Evolutionary conservation across 2,113 vertebrate genomes (phyloP).

Genomic region (Nycticryphes semicollaris): DNA sequence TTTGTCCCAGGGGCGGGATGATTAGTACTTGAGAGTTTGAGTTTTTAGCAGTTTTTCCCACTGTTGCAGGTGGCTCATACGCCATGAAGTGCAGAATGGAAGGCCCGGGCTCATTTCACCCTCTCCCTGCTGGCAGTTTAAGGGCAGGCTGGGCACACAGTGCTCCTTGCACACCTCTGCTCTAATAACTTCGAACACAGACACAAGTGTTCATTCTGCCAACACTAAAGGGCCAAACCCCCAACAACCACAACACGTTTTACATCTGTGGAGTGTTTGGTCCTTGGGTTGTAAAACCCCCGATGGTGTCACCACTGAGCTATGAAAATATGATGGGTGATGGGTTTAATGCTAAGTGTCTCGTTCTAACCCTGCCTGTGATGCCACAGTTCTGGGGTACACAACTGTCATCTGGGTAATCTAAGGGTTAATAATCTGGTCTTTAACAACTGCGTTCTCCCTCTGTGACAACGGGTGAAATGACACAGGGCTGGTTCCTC

Average conservation of each 20-base stretch:
- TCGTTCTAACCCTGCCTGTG: background rate
- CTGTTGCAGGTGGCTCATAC: background rate
- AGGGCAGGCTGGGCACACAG: background rate
- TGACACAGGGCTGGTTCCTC: background rate
- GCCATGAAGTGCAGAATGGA: background rate
- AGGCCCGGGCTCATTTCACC: background rate
- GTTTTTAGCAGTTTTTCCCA: background rate
- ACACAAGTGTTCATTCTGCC: background rate
- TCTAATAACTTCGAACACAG: background rate
- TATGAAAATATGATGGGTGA: background rate
- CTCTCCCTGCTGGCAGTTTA: background rate
- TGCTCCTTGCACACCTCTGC: background rate
- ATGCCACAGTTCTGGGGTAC: background rate
- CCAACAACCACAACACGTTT: background rate
- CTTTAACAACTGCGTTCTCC: background rate
- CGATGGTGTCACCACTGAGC: background rate
- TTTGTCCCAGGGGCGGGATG: background rate
- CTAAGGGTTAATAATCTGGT: background rate
- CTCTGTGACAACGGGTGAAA: background rate
- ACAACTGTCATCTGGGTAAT: background rate
- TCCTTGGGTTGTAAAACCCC: background rate
- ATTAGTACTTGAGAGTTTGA: background rate
- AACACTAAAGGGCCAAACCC: background rate
- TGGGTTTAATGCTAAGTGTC: background rate
- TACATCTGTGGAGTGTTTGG: background rate